Evolutionary conservation across 2,888 invertebrate genomes (phyloP).

Genomic region (Caenorhabditis uteleia): DNA sequence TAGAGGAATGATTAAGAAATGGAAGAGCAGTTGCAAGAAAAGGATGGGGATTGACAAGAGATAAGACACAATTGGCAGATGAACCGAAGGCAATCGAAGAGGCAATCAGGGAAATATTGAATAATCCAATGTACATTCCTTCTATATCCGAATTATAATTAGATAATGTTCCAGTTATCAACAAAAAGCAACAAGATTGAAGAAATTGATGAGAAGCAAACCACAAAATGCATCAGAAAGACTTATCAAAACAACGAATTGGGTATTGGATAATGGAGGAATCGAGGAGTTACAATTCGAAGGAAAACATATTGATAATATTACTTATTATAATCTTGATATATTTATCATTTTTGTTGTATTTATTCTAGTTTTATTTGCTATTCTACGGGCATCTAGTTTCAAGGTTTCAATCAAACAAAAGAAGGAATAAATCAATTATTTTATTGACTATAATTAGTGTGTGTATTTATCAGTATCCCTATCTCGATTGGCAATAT

Average conservation of each 20-base stretch:
- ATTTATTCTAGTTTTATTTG: conserved; percentile 11
- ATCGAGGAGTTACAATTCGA: conserved; percentile 38
- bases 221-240: conserved; percentile 43
- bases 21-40: conserved; percentile 46
- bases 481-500: too few species aligned
- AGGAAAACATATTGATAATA: conserved; percentile 18
- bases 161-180: conserved; percentile 31
- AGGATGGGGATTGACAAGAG: conserved; percentile 54
- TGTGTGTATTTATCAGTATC: too few species aligned
- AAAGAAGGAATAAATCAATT: too few species aligned
- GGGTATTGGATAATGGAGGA: conserved; percentile 46
- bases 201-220: conserved; percentile 38
- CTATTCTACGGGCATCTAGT: conserved; percentile 16
- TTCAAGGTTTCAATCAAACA: too few species aligned
- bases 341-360: conserved; percentile 2
- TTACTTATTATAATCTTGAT: conserved; percentile 28
- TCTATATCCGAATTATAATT: neutral
- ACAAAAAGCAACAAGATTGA: conserved; percentile 34
- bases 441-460: too few species aligned
- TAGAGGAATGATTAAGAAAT: conserved; percentile 29
- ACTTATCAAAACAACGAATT: conserved; percentile 42
- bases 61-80: conserved; percentile 31
- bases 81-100: conserved; percentile 26
- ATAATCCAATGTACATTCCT: conserved; percentile 7
- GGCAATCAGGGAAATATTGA: conserved; percentile 34